Base-by-base conservation (phyloP, 37 sponge, comb jelly and placozoan genomes). In the Aphrocallistes beatrix region DNA sequence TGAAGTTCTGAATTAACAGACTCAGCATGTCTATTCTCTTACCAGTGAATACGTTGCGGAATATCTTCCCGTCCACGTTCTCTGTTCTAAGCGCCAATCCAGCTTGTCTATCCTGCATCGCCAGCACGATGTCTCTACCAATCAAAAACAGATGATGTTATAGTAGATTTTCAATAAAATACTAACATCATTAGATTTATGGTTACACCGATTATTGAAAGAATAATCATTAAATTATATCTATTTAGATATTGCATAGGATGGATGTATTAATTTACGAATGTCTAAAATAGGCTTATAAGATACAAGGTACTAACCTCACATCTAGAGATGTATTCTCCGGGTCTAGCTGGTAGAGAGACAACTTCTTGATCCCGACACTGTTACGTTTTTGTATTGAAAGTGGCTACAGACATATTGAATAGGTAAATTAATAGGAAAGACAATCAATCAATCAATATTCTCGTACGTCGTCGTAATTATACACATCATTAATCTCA, bases 101-200 rank as follows among this genome's bases (percentile, higher is more conserved):
- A 60, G 75, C 75, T 30, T 60, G 75, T 13, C n/a, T 60, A 28
- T 60, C 75, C n/a, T 60, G 75, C 75, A 60, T 60, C 10, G 75
- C 75, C 10, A 19, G n/a, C 25, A 60, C 75, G 34, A 60, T 60
- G n/a, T 60, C 75, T 13, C 75, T 60, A 60, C 34, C n/a, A n/a
- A n/a, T n/a, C n/a, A n/a, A n/a, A n/a, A n/a, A n/a, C n/a, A n/a
- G n/a, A n/a, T n/a, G n/a, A n/a, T n/a, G n/a, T n/a, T n/a, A n/a
- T n/a, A n/a, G n/a, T n/a, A n/a, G n/a, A n/a, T n/a, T n/a, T n/a
- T n/a, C n/a, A n/a, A n/a, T n/a, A n/a, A n/a, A n/a, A n/a, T n/a
- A n/a, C n/a, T n/a, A n/a, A n/a, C n/a, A n/a, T n/a, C n/a, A n/a
- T n/a, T n/a, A n/a, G n/a, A n/a, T n/a, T n/a, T n/a, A n/a, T n/a